Evolutionary conservation across 1,140 invertebrate species (phyloP).

Genomic region (Tachypleus tridentatus): DNA sequence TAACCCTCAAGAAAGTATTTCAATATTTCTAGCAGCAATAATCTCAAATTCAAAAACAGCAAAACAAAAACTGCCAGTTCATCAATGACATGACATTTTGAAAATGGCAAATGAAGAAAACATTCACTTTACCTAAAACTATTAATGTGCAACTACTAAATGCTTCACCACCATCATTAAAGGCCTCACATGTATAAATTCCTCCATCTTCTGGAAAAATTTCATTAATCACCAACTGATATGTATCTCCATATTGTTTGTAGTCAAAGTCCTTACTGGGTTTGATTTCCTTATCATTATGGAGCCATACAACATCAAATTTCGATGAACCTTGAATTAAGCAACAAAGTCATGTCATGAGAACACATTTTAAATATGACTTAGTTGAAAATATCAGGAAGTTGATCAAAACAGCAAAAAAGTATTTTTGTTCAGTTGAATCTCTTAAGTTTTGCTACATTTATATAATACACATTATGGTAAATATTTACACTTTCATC

Average conservation of each 20-base stretch:
- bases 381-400: not conserved
- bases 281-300: conserved; percentile 94
- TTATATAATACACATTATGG: no score
- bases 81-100: not conserved
- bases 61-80: not conserved
- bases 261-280: conserved; percentile 93
- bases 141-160: conserved; percentile 79
- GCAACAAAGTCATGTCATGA: conserved; percentile 39
- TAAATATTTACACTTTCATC: no score
- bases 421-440: no score
- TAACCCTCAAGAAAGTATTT: not conserved
- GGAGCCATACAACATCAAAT: conserved; percentile 54
- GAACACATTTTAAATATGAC: not conserved
- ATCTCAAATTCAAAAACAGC: not conserved
- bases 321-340: conserved; percentile 15
- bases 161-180: conserved; percentile 86
- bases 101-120: not conserved
- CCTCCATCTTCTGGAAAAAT: conserved; percentile 90
- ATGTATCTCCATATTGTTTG: conserved; percentile 74
- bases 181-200: conserved; percentile 90
- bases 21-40: not conserved
- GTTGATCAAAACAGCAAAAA: no score
- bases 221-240: conserved; percentile 75
- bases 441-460: no score
- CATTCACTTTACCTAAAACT: conserved; percentile 46